Conservation (phyloP, 30 jellyfish, hydroid and myxozoan species). For the Pelagia noctiluca region DNA sequence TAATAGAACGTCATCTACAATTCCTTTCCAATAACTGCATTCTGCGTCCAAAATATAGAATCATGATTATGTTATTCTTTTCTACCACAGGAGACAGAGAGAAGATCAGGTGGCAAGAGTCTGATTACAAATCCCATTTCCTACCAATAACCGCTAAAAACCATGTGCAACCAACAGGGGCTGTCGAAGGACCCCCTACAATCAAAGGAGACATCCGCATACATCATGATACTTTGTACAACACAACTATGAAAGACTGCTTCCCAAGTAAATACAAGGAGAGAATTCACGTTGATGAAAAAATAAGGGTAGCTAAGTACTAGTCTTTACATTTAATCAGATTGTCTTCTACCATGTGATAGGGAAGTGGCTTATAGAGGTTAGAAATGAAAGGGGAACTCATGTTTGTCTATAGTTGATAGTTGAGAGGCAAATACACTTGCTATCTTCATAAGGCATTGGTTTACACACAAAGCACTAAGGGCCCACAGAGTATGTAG, state of each 20-base stretch:
- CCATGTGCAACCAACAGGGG: constrained; percentile 39
- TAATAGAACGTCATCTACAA: no score
- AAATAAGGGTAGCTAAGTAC: constrained; percentile 56
- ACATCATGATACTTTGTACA: constrained; percentile 43
- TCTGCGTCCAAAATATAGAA: no score
- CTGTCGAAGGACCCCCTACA: constrained; percentile 38
- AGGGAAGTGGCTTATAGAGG: no score
- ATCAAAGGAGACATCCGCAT: constrained; percentile 67
- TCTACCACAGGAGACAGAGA: constrained; percentile 63
- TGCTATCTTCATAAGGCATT: no score
- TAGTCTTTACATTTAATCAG: no score
- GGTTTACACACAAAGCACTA: no score
- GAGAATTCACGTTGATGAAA: constrained; percentile 52
- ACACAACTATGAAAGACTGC: constrained; percentile 57
- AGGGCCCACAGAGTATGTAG: no score
- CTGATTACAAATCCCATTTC: constrained; percentile 68
- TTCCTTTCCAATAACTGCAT: no score
- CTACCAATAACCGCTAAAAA: constrained; percentile 33
- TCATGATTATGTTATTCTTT: neutral
- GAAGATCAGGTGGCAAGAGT: constrained; percentile 64
- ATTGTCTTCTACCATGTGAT: no score
- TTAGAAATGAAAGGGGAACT: no score
- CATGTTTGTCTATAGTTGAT: no score
- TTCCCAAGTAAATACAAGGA: constrained; percentile 48
- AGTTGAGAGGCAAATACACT: no score